Evolutionary conservation across 92 coral and sea anemone species (phyloP), one percentile per base, ranked within the genome.

Genomic region (Epizoanthus illoricatus): DNA sequence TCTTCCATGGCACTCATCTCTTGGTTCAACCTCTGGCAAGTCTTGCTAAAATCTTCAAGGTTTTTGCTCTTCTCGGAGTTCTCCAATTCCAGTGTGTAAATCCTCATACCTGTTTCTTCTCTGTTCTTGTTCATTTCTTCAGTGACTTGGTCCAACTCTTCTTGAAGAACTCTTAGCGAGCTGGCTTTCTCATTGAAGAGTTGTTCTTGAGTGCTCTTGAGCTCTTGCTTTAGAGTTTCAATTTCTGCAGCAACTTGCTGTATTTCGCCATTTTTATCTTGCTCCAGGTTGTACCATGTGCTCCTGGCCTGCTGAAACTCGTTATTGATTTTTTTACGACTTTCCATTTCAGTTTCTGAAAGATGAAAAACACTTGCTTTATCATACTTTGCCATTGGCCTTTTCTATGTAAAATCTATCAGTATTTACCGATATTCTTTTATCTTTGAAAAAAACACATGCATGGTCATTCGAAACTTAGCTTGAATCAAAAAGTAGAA

Each of bases 301-400:
- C 36, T 73, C 19, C 72, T 75, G 43, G 89, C 89, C 59, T 86
- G 75, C 13, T 85, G 74, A 64, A 81, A 64, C 7, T 80, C 79
- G 4, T 12, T 59, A 18, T 45, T 17, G 19, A 89, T 19, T 10
- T 55, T 52, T 52, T 85, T 79, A 21, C 86, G 78, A 19, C 52
- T 66, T 68, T 89, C 80, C 24, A 89, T 63, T 62, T 89, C 92
- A 40, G 73, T 81, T 71, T 88, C 92, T 88, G 78, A 75, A 80
- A 85, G 52, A 73, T 16, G 39, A 54, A 42, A 3, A 49, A 1
- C 21, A 78, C 13, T 18, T 18, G 16, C 36, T 76, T 20, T 62
- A 21, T 62, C 41, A 76, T 52, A 3, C 16, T 52, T 52, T 16
- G 15, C 15, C 12, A 52, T 52, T 52, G 56, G 56, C 10, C 15